Evolutionary conservation across 2,113 vertebrate species (phyloP), one percentile per base, ranked within the genome.

Genomic region (Pygoscelis antarcticus): DNA sequence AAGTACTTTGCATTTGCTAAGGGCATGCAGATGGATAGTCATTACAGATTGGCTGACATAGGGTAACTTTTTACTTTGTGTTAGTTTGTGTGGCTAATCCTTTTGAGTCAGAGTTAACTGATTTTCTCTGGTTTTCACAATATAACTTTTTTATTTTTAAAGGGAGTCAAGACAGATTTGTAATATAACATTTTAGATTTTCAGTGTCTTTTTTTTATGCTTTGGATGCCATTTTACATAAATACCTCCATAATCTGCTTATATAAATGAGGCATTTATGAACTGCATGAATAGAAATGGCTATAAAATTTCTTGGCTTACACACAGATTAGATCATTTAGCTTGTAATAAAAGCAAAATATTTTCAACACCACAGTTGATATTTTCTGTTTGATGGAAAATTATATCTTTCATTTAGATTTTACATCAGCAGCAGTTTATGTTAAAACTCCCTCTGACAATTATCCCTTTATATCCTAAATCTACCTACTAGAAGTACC

Each of bases 191-290:
- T 40, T 89, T 91, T 29, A 49, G 32, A 72, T 87, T 83, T 75
- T 82, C 64, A 40, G 4, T 83, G 55, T 57, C 23, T 49, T 76
- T 83, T 66, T 29, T 7, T 2, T 17, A n/a, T 68, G 15, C 19
- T 70, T 92, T 55, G 36, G 11, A 58, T 83, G n/a, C 5, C 13
- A 29, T 46, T 86, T 95, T 89, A 81, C 72, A 87, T 75, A 84
- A 89, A 89, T 75, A 68, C 26, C 30, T 89, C 22, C 47, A 55
- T 80, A 96, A 92, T 84, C 40, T 97, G 52, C 68, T 93, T 92
- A 75, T 57, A 64, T 64, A 92, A 90, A 84, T 10, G 65, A 27
- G 38, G 30, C 27, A 81, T 81, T 97, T 90, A 77, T 83, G 83
- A 91, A 68, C 30, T 71, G 34, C 61, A 40, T 89, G 74, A 82